Base-by-base conservation (phyloP, 2,797 vertebrate species). In the Sebastolobus altivelis region DNA sequence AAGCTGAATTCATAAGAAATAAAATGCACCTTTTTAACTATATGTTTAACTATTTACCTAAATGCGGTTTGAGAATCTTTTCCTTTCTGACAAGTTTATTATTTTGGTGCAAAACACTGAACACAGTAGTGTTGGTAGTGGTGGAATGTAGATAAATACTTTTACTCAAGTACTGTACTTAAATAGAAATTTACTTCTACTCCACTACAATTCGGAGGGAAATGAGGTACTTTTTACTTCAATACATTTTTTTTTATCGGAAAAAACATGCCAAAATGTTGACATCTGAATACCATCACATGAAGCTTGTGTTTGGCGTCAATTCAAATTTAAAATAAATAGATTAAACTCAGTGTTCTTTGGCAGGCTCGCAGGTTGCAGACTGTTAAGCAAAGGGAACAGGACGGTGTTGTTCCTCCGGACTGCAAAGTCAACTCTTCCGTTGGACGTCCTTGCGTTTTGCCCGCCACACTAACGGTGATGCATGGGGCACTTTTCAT, bases 391-490 rank as follows among this genome's bases (percentile, higher is more conserved):
- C 8, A 43, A 69, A 43, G 56, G 6, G 12, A 31, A 27, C 3
- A 35, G 16, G 5, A 13, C 31, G 4, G 33, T 16, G 58, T 16
- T 14, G 43, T 25, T n/a, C 43, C 43, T 54, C 31, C 13, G 18
- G 4, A 55, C 59, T 81, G 60, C 71, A 67, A 37, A 72, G 67
- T 83, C 79, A 33, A 52, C 77, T 37, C 55, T 71, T 62, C 61
- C 18, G 12, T 7, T 59, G 65, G 37, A 61, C 9, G 69, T 65
- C 75, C 65, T 79, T 81, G 68, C n/a, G 6, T 81, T 83, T 72
- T 46, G 12, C 27, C 67, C 27, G 2, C 22, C 25, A 33, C 27
- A 52, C 27, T 56, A 56, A 35, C 35, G 0, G 2, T 29, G 31
- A 78, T 16, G 20, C 66, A 55, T 10, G 20, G 35, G 62, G 7